Conservation (phyloP, 2,113 vertebrate genomes). For the Saccopteryx leptura region DNA sequence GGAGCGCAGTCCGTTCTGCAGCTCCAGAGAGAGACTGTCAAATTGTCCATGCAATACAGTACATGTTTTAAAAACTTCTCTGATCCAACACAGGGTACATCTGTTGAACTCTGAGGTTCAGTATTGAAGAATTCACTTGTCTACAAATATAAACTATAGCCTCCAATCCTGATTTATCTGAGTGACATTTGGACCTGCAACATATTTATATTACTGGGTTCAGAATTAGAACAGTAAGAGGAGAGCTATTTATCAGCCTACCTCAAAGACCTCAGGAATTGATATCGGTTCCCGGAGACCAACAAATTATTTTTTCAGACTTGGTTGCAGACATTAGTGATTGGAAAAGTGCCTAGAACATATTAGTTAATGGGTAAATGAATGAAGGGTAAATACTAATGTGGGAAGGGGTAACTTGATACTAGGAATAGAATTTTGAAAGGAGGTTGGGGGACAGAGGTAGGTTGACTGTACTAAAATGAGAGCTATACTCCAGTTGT, state of each 20-base stretch:
- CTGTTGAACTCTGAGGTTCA: background rate
- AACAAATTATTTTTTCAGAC: conserved; percentile 5
- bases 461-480: background rate
- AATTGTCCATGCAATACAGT: background rate
- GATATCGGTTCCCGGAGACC: background rate
- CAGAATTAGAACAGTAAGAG: conserved; percentile 45
- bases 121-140: background rate
- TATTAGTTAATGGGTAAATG: background rate
- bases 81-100: background rate
- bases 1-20: background rate
- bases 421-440: background rate
- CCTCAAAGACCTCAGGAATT: background rate
- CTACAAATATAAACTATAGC: background rate
- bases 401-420: background rate
- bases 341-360: background rate
- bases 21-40: background rate
- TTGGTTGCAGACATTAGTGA: background rate
- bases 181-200: background rate
- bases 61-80: background rate
- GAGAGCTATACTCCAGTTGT: background rate
- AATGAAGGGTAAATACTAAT: background rate
- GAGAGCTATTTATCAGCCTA: background rate
- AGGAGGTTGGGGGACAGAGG: background rate
- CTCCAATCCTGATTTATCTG: background rate
- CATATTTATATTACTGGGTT: background rate